Evolutionary conservation across 2,113 vertebrate genomes (phyloP).

Genomic region (Progne subis): DNA sequence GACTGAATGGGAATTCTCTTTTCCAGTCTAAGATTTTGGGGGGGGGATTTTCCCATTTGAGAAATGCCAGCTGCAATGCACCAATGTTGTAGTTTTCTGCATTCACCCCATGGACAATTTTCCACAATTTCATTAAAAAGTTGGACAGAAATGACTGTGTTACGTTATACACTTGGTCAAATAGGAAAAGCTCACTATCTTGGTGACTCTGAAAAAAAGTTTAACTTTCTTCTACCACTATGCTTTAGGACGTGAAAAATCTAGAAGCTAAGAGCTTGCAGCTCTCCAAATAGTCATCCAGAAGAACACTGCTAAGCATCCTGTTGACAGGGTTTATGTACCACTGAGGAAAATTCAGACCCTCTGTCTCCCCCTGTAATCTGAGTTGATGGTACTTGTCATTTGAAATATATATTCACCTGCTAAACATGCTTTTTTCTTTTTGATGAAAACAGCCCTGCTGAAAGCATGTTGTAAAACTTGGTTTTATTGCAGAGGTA

Average conservation of each 20-base stretch:
- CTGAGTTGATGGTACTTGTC: neutral
- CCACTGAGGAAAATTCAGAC: neutral
- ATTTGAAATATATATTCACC: neutral
- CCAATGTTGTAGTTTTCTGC: neutral
- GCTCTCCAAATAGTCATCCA: neutral
- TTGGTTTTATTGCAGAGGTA: neutral
- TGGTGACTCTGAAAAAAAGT: neutral
- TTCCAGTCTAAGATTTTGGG: neutral
- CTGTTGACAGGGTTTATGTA: neutral
- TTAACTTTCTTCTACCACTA: neutral
- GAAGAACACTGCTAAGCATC: neutral
- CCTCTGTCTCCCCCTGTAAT: neutral
- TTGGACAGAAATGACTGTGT: neutral
- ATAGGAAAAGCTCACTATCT: neutral
- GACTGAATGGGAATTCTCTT: neutral
- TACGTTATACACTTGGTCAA: neutral
- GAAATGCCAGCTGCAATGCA: neutral
- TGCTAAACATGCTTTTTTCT: neutral
- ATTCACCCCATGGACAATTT: rapidly evolving
- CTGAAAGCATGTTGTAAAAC: neutral
- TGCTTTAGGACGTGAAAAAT: neutral
- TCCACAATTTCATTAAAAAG: neutral
- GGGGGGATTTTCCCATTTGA: neutral
- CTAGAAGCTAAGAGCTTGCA: neutral
- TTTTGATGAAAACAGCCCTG: neutral